A percentile compares a stretch with the other conserved stretches of the same genome.
Conservation (phyloP, 1,140 invertebrate species). For the Polypedilum vanderplanki region DNA sequence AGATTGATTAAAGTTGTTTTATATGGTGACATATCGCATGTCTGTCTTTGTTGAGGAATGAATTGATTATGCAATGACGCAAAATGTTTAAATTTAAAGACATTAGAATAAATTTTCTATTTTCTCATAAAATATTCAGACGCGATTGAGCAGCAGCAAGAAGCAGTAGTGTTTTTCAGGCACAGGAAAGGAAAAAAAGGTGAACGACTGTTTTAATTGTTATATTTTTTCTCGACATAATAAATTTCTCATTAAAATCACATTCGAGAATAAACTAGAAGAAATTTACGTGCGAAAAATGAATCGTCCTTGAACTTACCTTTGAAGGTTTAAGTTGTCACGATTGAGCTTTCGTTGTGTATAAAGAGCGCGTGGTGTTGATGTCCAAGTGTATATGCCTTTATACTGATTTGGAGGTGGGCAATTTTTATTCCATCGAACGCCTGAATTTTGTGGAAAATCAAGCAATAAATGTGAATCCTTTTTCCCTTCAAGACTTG, state of each 20-base stretch:
- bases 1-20: no score
- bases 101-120: no score
- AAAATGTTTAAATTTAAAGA: not conserved
- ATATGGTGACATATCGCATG: not conserved
- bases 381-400: conserved; percentile 13
- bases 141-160: no score
- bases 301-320: conserved; percentile 16
- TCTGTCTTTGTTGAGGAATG: not conserved
- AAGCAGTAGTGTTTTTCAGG: no score
- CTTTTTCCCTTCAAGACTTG: not conserved
- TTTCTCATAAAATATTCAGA: no score
- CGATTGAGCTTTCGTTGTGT: not conserved
- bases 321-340: conserved; percentile 5
- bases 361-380: not conserved
- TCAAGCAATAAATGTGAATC: not conserved
- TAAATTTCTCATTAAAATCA: not conserved
- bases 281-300: conserved; percentile 3
- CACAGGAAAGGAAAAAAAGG: not conserved
- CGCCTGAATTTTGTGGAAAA: conserved; percentile 22
- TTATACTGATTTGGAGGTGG: conserved; percentile 13
- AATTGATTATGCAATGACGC: not conserved
- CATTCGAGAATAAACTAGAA: not conserved
- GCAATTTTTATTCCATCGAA: conserved; percentile 27
- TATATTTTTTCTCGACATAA: not conserved
- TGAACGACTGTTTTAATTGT: conserved; percentile 11